Evolutionary conservation across 1,140 invertebrate genomes (phyloP).

Genomic region (Daktulosphaira vitifoliae): DNA sequence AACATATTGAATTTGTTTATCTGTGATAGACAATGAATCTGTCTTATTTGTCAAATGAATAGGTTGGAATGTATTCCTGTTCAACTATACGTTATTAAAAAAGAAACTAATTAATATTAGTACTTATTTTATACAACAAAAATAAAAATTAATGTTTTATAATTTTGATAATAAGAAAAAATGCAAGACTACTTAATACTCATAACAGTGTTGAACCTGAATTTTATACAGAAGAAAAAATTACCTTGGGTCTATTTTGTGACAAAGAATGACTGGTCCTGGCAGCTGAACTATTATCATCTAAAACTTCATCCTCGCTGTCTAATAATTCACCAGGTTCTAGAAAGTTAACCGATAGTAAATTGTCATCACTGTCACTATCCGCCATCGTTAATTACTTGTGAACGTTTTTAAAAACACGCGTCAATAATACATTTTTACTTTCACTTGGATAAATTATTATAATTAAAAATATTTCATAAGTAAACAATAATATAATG

Average conservation of each 20-base stretch:
- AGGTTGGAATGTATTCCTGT: slow-evolving; percentile 9
- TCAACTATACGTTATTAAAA: background rate
- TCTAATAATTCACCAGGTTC: slow-evolving; percentile 17
- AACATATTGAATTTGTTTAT: slow-evolving; percentile 18
- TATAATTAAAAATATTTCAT: too few species aligned
- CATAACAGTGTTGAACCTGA: too few species aligned
- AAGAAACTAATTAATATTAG: background rate
- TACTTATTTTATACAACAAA: background rate
- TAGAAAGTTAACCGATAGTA: background rate
- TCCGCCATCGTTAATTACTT: slow-evolving; percentile 12
- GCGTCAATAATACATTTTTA: too few species aligned
- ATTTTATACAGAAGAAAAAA: too few species aligned
- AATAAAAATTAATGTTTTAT: background rate
- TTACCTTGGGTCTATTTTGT: background rate
- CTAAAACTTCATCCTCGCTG: background rate
- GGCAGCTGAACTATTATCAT: background rate
- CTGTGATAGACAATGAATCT: background rate
- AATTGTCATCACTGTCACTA: slow-evolving; percentile 5
- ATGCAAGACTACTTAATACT: too few species aligned
- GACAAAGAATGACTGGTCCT: background rate
- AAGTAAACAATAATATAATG: too few species aligned
- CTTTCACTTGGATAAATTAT: too few species aligned
- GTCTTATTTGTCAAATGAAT: background rate
- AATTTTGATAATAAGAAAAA: too few species aligned
- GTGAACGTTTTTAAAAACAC: too few species aligned